Conservation (phyloP, 2,888 invertebrate species). For the Drosophila austrosaltans region DNA sequence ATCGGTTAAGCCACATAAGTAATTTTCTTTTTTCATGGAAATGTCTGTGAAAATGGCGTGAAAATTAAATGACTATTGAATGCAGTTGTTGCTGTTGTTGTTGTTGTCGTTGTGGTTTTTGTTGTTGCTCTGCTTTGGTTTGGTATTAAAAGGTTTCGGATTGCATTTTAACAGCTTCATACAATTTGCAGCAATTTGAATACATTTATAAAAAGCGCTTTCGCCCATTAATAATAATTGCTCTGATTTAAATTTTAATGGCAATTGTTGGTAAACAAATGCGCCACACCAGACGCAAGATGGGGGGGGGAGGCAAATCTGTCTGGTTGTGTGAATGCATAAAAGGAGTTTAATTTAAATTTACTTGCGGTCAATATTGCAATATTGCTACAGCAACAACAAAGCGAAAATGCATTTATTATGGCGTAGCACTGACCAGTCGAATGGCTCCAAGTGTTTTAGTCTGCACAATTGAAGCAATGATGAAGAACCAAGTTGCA, state of each 20-base stretch:
- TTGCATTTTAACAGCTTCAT: conserved; percentile 32
- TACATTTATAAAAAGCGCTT: conserved; percentile 77
- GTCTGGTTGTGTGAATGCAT: conserved; percentile 2
- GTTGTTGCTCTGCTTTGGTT: conserved; percentile 8
- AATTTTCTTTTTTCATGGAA: background rate
- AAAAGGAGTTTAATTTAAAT: conserved; percentile 53
- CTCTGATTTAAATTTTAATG: conserved; percentile 82
- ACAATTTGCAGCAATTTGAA: conserved; percentile 70
- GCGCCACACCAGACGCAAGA: conserved; percentile 27
- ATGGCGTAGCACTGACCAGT: background rate
- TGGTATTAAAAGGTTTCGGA: conserved; percentile 9
- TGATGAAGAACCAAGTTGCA: background rate
- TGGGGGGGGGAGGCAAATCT: background rate
- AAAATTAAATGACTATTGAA: conserved; percentile 10
- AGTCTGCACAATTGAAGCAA: conserved; percentile 4
- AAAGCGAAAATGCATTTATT: conserved; percentile 47
- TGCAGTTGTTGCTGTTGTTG: background rate
- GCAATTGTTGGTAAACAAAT: conserved; percentile 74
- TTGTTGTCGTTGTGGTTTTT: conserved; percentile 13
- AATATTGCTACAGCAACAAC: conserved; percentile 17
- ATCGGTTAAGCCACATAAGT: background rate
- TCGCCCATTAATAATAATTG: conserved; percentile 82
- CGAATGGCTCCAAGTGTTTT: background rate
- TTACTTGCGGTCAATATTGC: conserved; percentile 61
- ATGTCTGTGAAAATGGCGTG: background rate